Evolutionary conservation across 2,797 vertebrate species (phyloP).

Genomic region (Masticophis lateralis): DNA sequence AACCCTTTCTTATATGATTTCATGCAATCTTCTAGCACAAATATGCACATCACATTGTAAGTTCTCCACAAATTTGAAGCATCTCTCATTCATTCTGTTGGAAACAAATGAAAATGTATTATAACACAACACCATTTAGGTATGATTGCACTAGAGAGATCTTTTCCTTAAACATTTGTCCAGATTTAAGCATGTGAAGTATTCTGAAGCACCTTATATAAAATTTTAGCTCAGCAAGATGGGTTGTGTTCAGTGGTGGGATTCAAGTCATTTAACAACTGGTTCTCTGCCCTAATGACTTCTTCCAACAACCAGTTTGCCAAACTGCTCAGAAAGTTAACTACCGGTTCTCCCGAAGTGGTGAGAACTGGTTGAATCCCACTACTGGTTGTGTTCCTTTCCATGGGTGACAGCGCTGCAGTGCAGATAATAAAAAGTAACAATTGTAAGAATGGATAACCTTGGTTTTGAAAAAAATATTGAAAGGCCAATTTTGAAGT

Average conservation of each 20-base stretch:
- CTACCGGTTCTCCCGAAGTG: too few relatives aligned
- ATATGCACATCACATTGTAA: background rate
- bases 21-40: background rate
- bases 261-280: too few relatives aligned
- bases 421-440: background rate
- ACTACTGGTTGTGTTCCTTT: background rate
- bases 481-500: background rate
- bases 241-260: background rate
- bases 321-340: too few relatives aligned
- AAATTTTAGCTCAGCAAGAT: background rate
- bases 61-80: background rate
- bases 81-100: background rate
- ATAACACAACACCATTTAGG: background rate
- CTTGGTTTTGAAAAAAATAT: background rate
- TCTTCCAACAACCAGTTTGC: too few relatives aligned
- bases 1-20: background rate
- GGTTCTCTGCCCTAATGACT: too few relatives aligned
- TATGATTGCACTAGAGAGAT: background rate
- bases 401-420: background rate
- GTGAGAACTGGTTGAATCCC: too few relatives aligned
- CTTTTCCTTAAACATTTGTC: background rate
- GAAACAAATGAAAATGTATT: background rate
- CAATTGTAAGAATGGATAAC: background rate
- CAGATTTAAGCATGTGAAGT: background rate
- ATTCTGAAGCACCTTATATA: background rate